Evolutionary conservation across 1,140 invertebrate genomes (phyloP).

Genomic region (Maconellicoccus hirsutus): DNA sequence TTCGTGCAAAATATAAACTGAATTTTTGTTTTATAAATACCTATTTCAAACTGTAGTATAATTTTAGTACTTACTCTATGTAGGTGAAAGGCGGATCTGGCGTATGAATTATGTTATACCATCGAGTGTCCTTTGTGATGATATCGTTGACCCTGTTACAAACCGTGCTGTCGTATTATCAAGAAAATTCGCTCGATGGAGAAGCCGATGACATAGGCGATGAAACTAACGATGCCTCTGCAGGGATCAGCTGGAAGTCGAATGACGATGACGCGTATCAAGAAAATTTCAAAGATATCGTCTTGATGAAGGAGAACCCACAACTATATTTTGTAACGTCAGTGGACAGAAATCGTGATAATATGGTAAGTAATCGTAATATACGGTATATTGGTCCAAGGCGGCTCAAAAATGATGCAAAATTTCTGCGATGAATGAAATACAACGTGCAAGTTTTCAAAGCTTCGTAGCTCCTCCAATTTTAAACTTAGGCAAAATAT

Average conservation of each 20-base stretch:
- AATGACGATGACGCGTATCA: not conserved
- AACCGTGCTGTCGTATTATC: not conserved
- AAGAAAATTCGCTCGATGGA: not conserved
- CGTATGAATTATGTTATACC: conserved; percentile 1
- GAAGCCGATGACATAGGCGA: not conserved
- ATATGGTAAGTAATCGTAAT: not conserved
- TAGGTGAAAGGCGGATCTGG: not conserved
- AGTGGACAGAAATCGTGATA: conserved; percentile 5
- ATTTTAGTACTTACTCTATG: not conserved
- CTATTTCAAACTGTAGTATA: too few species aligned
- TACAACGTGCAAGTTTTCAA: too few species aligned
- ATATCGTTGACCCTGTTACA: not conserved
- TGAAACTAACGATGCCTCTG: not conserved
- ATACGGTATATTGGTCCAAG: too few species aligned
- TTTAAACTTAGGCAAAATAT: too few species aligned
- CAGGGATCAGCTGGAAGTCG: not conserved
- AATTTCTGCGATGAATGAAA: too few species aligned
- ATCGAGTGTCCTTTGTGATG: not conserved
- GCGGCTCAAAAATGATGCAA: not conserved
- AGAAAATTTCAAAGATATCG: not conserved
- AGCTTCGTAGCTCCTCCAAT: too few species aligned
- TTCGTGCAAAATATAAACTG: too few species aligned
- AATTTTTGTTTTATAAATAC: too few species aligned
- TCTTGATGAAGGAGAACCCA: not conserved
- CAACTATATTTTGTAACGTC: not conserved